Evolutionary conservation across 2,113 vertebrate species (phyloP), one percentile per base, ranked within the genome.

Genomic region (Microcebus lehilahytsara): DNA sequence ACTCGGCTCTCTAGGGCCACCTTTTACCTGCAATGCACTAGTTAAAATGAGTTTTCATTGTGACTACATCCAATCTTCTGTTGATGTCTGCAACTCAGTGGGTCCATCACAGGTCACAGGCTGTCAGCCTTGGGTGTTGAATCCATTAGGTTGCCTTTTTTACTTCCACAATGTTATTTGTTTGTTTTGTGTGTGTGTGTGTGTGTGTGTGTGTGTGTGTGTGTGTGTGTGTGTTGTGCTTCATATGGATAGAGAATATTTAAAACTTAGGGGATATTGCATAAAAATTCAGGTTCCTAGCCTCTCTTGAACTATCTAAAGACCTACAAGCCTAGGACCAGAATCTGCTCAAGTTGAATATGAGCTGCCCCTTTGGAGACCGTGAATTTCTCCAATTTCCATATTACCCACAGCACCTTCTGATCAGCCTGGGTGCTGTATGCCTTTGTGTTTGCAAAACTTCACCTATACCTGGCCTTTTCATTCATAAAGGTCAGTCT

Each of bases 401-500:
- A 60, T 17, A 58, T 95, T 51, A 89, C 42, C 14, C 69, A 58
- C 32, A 56, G 66, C 20, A 87, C 32, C 30, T 66, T 93, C 80
- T 85, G 16, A 71, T 4, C 80, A 95, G 71, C 9, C 34, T 53
- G 10, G 16, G 13, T 85, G 19, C 27, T 85, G 3, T 30, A 77
- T 5, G n/a, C 12, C 46, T 51, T 71, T 80, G 20, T 56, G 32
- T 95, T 89, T 97, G 79, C 34, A 75, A 96, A 96, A 83, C 27
- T 40, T 67, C 20, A 13, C 64, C 56, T 86, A 53, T 69, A 87
- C n/a, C 22, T 62, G 90, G 71, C 23, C 85, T 60, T 96, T 95
- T 94, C 69, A 69, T 58, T 49, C 77, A 71, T 42, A 97, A 92
- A 95, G 62, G 17, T 95, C 49, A 89, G 12, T 84, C n/a, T 77